Evolutionary conservation across 2,113 vertebrate genomes (phyloP).

Genomic region (Serilophus lunatus): DNA sequence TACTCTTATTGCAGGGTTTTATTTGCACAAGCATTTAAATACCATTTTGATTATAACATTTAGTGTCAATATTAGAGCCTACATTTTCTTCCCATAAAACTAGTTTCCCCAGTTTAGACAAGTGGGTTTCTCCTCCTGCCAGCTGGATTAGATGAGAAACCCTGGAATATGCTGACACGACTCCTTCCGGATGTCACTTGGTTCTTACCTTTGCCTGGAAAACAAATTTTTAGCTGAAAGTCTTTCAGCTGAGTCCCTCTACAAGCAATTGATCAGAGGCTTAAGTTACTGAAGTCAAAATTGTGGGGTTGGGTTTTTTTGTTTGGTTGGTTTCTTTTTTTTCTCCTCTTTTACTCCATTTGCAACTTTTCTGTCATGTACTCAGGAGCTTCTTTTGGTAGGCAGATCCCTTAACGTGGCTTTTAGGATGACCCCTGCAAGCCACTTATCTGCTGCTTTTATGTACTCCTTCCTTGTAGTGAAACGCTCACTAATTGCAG

Average conservation of each 20-base stretch:
- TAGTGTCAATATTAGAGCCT: slow-evolving; percentile 71
- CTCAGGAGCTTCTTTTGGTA: neutral
- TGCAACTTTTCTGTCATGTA: neutral
- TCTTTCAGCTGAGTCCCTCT: neutral
- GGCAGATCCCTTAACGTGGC: neutral
- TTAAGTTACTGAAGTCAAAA: no score
- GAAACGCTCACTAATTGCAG: rapidly evolving
- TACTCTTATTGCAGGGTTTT: slow-evolving; percentile 71
- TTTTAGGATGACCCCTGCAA: neutral
- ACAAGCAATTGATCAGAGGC: no score
- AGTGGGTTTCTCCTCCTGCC: slow-evolving; percentile 61
- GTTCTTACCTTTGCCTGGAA: neutral
- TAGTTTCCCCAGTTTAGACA: slow-evolving; percentile 51
- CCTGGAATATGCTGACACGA: slow-evolving; percentile 30
- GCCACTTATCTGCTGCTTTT: neutral
- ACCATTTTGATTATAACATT: slow-evolving; percentile 74
- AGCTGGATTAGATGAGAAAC: slow-evolving; percentile 51
- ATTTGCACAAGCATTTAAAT: slow-evolving; percentile 76
- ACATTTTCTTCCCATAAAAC: slow-evolving; percentile 70
- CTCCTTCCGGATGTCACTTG: neutral
- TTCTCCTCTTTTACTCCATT: neutral
- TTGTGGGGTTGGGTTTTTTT: neutral
- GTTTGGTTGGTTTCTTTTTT: neutral
- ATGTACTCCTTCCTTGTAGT: neutral
- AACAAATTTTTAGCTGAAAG: neutral